phyloP scores from a whole-genome alignment of 2,113 vertebrate species.

The Aepyceros melampus region DNA sequence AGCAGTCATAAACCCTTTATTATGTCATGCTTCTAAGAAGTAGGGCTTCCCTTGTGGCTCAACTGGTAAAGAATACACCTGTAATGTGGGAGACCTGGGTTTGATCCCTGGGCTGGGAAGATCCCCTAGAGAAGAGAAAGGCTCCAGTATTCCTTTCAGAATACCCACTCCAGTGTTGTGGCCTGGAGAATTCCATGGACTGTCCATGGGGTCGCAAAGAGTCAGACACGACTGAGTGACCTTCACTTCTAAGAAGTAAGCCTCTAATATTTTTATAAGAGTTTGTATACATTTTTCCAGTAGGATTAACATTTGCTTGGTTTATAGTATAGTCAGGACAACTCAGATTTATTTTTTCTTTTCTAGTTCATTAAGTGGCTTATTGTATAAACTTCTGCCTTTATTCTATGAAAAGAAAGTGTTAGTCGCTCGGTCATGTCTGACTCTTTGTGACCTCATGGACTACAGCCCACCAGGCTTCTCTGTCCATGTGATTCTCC shows the following conservation, averaged over 20 bases:
- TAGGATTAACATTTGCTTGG: not conserved
- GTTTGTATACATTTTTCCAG: not conserved
- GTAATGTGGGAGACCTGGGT: not conserved
- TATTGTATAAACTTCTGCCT: not conserved
- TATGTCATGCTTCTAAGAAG: not conserved
- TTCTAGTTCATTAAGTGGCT: not conserved
- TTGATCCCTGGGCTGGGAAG: not conserved
- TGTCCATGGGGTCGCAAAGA: not conserved
- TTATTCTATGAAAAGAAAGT: not conserved
- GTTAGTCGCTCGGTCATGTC: not conserved
- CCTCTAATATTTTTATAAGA: not conserved
- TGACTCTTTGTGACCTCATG: not conserved
- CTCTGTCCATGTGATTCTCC: not conserved
- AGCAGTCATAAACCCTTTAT: not conserved
- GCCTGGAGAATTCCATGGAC: not conserved
- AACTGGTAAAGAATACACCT: not conserved
- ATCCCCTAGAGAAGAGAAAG: not conserved
- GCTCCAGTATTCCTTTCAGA: not conserved
- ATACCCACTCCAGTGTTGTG: not conserved
- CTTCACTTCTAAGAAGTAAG: not conserved
- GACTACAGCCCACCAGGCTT: not conserved
- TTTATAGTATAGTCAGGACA: not conserved
- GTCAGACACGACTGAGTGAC: not conserved
- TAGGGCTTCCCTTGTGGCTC: not conserved
- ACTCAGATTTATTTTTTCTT: not conserved